phyloP scores from a whole-genome alignment of 2,113 vertebrate genomes.

The Pica pica region DNA sequence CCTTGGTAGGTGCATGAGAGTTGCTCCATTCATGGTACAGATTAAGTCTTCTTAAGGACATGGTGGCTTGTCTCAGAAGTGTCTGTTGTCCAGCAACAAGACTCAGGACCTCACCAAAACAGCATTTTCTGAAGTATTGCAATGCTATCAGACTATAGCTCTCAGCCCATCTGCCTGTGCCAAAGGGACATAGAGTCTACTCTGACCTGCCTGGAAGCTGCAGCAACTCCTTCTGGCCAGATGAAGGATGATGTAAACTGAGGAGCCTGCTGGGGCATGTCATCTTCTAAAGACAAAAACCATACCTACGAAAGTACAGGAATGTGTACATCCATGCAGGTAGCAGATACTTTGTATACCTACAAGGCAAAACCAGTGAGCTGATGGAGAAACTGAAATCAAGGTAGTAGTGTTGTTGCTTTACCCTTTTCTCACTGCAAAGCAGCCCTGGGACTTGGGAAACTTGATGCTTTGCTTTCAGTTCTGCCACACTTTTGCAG shows the following conservation, averaged over 20 bases:
- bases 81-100: not conserved
- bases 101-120: not conserved
- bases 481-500: not conserved
- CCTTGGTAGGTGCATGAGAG: not conserved
- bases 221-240: not conserved
- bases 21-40: not conserved
- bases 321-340: not conserved
- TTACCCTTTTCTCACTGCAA: not conserved
- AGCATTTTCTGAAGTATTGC: not conserved
- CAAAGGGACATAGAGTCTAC: not conserved
- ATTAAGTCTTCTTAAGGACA: not conserved
- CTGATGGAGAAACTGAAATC: not conserved
- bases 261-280: not conserved
- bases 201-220: not conserved
- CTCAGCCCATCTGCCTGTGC: not conserved
- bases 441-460: not conserved
- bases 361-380: not conserved
- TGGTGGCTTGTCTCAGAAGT: not conserved
- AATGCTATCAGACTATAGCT: not conserved
- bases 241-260: not conserved
- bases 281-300: not conserved
- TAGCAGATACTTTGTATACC: not conserved
- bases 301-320: not conserved
- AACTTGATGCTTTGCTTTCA: not conserved
- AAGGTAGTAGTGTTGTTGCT: not conserved